A percentile compares a stretch with the other conserved stretches of the same genome.
These are phyloP conservation scores for Oxyura jamaicensis DNA, from an alignment of 2,113 vertebrate species.

Conservation along the genomic window DNA sequence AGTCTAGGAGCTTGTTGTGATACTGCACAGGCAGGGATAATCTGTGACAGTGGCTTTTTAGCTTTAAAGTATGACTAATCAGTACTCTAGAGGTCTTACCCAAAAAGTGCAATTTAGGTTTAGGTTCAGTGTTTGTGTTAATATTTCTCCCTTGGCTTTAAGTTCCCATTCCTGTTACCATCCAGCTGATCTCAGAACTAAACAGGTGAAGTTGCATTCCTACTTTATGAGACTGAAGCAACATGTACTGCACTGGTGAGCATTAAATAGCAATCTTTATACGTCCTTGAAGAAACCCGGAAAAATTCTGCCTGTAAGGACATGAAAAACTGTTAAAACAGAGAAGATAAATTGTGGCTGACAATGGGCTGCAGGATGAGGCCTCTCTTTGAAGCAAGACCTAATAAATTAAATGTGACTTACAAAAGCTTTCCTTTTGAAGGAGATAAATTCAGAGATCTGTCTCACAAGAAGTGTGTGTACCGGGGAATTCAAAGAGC, in stretches of 20 bases:
- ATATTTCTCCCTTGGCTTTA: neutral
- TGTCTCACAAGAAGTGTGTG: neutral
- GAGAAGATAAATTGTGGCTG: conserved; percentile 26
- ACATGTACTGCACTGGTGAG: neutral
- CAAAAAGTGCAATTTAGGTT: neutral
- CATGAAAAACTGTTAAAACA: neutral
- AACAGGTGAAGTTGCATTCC: neutral
- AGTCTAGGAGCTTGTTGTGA: neutral
- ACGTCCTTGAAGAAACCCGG: conserved; percentile 8
- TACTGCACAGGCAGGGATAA: neutral
- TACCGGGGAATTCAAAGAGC: neutral
- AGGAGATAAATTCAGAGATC: neutral
- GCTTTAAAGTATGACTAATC: neutral
- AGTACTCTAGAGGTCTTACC: neutral
- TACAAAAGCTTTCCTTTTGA: neutral
- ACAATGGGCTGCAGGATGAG: neutral
- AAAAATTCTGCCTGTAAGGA: neutral
- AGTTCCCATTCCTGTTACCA: neutral
- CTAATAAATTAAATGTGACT: conserved; percentile 40
- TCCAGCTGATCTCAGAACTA: neutral
- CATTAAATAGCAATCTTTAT: neutral
- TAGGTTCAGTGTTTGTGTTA: neutral
- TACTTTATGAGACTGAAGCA: neutral
- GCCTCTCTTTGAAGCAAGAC: neutral
- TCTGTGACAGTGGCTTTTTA: neutral